Evolutionary conservation across 2,113 vertebrate genomes (phyloP).

Genomic region (Aptenodytes patagonicus): DNA sequence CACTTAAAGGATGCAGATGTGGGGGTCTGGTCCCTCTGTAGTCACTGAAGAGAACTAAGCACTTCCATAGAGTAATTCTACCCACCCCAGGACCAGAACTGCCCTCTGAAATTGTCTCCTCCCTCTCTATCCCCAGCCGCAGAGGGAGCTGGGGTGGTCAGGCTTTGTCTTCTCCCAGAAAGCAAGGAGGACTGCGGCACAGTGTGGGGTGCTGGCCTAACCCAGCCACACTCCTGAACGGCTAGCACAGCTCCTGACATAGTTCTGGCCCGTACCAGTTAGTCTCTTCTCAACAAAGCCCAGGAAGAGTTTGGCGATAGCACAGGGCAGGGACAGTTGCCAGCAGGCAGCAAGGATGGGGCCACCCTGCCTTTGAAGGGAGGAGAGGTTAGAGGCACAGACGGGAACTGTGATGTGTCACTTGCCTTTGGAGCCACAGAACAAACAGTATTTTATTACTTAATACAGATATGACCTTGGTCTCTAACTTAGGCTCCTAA

Average conservation of each 20-base stretch:
- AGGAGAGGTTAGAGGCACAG: background rate
- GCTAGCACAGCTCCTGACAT: background rate
- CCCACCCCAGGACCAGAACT: background rate
- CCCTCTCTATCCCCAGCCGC: background rate
- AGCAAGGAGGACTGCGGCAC: background rate
- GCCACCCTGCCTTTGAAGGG: background rate
- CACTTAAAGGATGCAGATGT: background rate
- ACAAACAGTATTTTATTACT: background rate
- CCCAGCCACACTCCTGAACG: background rate
- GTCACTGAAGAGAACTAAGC: background rate
- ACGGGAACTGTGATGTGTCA: background rate
- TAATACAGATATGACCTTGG: background rate
- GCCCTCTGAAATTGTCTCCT: background rate
- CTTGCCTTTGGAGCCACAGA: background rate
- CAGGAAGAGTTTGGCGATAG: background rate
- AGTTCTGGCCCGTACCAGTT: background rate
- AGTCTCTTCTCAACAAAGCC: background rate
- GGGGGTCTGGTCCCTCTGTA: background rate
- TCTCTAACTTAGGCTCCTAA: background rate
- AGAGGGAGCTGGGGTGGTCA: fast-evolving
- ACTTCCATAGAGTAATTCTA: background rate
- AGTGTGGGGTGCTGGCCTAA: background rate
- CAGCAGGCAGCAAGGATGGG: background rate
- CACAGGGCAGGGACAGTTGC: background rate
- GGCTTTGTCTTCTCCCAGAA: background rate